A percentile compares a stretch with the other conserved stretches of the same genome.
phyloP scores from a whole-genome alignment of 2,888 invertebrate genomes.

The Carcina quercana region DNA sequence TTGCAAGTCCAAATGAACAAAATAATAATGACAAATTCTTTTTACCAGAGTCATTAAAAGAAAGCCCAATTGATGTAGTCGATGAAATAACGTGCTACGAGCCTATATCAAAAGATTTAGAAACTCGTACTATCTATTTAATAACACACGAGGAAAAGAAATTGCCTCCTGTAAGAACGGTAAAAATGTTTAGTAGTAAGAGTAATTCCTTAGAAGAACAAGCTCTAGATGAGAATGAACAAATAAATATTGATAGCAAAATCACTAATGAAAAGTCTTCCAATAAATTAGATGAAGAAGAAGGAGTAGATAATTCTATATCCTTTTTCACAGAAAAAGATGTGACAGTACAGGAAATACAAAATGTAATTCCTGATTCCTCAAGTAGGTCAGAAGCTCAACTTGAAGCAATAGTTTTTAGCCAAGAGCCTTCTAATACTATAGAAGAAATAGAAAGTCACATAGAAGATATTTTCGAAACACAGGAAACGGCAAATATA shows the following conservation, averaged over 20 bases:
- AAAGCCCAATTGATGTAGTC: constrained; percentile 39
- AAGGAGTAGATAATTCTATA: constrained; percentile 1
- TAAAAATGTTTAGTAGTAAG: constrained; percentile 75
- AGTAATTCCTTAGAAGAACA: constrained; percentile 68
- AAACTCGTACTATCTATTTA: constrained; percentile 73
- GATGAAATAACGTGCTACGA: constrained; percentile 45
- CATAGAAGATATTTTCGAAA: too few species aligned
- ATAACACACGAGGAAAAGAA: constrained; percentile 84
- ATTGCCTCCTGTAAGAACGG: constrained; percentile 75
- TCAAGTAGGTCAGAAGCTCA: too few species aligned
- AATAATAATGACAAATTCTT: constrained; percentile 60
- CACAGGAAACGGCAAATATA: too few species aligned
- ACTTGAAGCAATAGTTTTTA: too few species aligned
- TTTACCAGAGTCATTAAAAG: constrained; percentile 33
- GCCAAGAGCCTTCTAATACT: too few species aligned
- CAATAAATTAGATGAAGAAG: constrained; percentile 23
- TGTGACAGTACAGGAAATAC: background rate
- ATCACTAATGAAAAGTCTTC: constrained; percentile 36
- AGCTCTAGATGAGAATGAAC: constrained; percentile 23
- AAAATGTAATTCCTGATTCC: too few species aligned
- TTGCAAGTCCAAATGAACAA: constrained; percentile 42
- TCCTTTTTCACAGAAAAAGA: constrained; percentile 2
- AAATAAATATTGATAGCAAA: constrained; percentile 26
- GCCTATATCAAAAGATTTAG: constrained; percentile 37
- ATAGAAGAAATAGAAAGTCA: too few species aligned